Conservation (phyloP, 2,797 vertebrate genomes). For the Clarias laeviceps region DNA sequence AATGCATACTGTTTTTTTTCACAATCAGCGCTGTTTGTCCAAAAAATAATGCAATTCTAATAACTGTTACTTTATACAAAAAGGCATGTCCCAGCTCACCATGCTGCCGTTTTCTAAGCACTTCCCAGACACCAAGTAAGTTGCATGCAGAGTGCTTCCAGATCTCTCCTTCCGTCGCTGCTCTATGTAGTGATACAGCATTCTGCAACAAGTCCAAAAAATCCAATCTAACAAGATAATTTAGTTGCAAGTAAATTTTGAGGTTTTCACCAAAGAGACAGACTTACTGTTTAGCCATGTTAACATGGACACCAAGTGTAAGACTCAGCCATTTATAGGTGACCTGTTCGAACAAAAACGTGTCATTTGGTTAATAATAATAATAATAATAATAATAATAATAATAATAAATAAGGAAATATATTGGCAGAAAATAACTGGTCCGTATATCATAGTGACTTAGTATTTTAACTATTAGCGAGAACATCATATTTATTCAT, state of each 20-base stretch:
- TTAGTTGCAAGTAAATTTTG: not conserved
- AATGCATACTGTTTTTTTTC: not conserved
- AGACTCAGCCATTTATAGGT: slow-evolving; percentile 98
- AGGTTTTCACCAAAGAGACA: not conserved
- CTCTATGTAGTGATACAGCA: slow-evolving; percentile 94
- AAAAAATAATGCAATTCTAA: not conserved
- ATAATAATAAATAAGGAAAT: not conserved
- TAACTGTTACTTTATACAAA: not conserved
- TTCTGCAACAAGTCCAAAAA: slow-evolving; percentile 71
- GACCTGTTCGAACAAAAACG: slow-evolving; percentile 74
- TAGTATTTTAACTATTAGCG: not conserved
- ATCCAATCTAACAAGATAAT: not conserved
- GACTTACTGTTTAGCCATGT: slow-evolving; percentile 95
- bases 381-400: not conserved
- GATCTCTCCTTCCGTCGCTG: slow-evolving; percentile 88
- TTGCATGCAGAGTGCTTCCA: slow-evolving; percentile 84
- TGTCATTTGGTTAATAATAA: not conserved
- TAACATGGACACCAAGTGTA: slow-evolving; percentile 93
- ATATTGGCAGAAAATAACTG: not conserved
- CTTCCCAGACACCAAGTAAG: slow-evolving; percentile 90
- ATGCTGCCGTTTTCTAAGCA: slow-evolving; percentile 78
- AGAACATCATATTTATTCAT: not conserved
- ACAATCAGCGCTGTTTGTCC: not conserved
- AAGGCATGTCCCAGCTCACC: slow-evolving; percentile 69
- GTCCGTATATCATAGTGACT: not conserved